Evolutionary conservation across 2,888 invertebrate genomes (phyloP), one percentile per base, ranked within the genome.

Genomic region (Nasonia oneida): DNA sequence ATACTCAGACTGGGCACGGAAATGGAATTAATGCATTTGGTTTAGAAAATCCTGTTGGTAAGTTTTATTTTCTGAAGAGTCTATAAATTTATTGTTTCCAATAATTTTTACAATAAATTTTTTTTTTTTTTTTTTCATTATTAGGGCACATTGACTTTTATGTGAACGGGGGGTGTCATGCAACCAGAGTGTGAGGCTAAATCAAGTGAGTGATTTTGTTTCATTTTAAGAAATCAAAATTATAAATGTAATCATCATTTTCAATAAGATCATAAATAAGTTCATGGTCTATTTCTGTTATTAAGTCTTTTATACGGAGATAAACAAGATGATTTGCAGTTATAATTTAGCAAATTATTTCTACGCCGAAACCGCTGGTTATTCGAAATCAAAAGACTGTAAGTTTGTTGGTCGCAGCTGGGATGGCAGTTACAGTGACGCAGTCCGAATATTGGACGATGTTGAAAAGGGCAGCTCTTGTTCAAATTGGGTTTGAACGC

Each of bases 281-380:
- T 64, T 64, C 23, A 64, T 23, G 29, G 1, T 64, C 1, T 1
- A 10, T 64, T 64, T 23, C 8, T 29, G 23, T 18, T 39, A 39
- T 71, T 18, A 37, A 71, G 71, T 8, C 1, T 39, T 37, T 37
- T 15, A 37, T 18, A 37, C 71, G 2, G 15, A 39, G 18, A 0
- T 71, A 37, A 71, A 37, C n/a, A 57, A 78, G 0, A 94, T 95
- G 3, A 94, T 95, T 84, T 96, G 96, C 92, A 95, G 95, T 73
- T 96, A 96, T 88, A 95, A 95, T 0, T 94, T 95, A 1, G 94
- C 95, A 0, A 95, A 95, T 88, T 88, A 94, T 2, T 94, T 95
- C 42, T 95, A 95, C 88, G 95, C 94, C 0, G 95, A 95, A 89
- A 95, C 95, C 0, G 89, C 95, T 87, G 91, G 1, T n/a, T 39